Evolutionary conservation across 2,113 vertebrate genomes (phyloP).

Genomic region (Sciurus niger): DNA sequence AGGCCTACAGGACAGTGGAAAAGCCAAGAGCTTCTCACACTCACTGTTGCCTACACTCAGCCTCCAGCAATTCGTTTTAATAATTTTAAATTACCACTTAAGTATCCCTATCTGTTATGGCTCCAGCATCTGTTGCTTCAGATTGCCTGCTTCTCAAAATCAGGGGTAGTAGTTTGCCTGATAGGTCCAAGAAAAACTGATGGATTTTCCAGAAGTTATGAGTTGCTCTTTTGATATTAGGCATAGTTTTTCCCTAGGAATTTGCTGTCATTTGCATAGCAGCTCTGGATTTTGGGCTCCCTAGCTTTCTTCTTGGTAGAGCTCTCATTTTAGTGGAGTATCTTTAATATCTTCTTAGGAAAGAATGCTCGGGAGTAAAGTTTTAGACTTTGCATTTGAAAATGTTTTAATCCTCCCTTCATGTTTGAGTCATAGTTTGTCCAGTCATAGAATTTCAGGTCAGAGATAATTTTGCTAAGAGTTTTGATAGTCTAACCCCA

Average conservation of each 20-base stretch:
- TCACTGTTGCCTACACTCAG: not conserved
- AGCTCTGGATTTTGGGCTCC: not conserved
- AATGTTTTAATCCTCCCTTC: not conserved
- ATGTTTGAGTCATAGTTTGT: not conserved
- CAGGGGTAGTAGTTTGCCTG: too few relatives aligned
- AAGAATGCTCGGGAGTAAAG: not conserved
- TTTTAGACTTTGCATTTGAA: constrained; percentile 22
- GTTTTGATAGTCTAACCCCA: not conserved
- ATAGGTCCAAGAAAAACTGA: too few relatives aligned
- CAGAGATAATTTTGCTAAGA: not conserved
- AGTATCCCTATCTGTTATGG: too few relatives aligned
- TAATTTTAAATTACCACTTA: not conserved
- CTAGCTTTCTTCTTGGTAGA: not conserved
- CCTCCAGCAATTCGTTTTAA: not conserved
- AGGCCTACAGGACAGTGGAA: too few relatives aligned
- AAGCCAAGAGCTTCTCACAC: not conserved
- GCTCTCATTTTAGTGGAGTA: not conserved
- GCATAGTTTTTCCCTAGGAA: not conserved
- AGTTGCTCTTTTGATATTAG: not conserved
- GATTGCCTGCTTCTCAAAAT: too few relatives aligned
- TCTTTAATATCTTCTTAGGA: not conserved
- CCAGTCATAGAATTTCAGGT: not conserved
- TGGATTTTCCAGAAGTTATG: not conserved
- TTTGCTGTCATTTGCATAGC: not conserved
- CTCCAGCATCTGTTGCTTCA: too few relatives aligned